Evolutionary conservation across 2,888 invertebrate genomes (phyloP), one percentile per base, ranked within the genome.

Genomic region (Idaea aversata): DNA sequence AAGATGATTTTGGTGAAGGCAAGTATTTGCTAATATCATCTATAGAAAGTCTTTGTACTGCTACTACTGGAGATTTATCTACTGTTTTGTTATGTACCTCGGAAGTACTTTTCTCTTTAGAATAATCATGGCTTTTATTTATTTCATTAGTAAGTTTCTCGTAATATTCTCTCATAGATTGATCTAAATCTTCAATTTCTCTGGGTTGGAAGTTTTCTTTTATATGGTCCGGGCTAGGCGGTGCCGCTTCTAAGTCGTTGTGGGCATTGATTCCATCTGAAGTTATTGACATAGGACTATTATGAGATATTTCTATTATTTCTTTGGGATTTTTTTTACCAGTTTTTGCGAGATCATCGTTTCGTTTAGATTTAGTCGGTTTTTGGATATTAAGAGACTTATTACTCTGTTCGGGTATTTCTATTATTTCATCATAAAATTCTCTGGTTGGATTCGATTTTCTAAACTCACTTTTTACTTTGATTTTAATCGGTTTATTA

Each of bases 181-280:
- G 63, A 60, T 81, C 77, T 16, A 86, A 68, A 65, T 85, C 77
- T 70, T 82, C 79, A 0, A 82, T 69, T 62, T 86, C 86, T 57
- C 91, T 77, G 0, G 83, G 81, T 69, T 75, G 64, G 1, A 85
- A 66, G 1, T 65, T 66, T 74, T 84, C 71, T 3, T 68, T 65
- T 5, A 88, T 77, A 4, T 75, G 64, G n/a, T 76, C 71, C 0
- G 77, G 65, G 61, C 75, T 73, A 0, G 88, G 90, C 0, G 90
- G 90, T 0, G 67, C 65, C 75, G 89, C 88, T n/a, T 86, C 75
- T 0, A 75, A 72, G 60, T 84, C 82, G 0, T 87, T 87, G 47
- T 90, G 90, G 1, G 80, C 91, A 34, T 81, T 88, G 25, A 90
- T 89, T 3, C 86, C 88, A n/a, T 78, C 63, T 4, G 87, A 86